Evolutionary conservation across 2,113 vertebrate genomes (phyloP).

Genomic region (Seriola dumerili): DNA sequence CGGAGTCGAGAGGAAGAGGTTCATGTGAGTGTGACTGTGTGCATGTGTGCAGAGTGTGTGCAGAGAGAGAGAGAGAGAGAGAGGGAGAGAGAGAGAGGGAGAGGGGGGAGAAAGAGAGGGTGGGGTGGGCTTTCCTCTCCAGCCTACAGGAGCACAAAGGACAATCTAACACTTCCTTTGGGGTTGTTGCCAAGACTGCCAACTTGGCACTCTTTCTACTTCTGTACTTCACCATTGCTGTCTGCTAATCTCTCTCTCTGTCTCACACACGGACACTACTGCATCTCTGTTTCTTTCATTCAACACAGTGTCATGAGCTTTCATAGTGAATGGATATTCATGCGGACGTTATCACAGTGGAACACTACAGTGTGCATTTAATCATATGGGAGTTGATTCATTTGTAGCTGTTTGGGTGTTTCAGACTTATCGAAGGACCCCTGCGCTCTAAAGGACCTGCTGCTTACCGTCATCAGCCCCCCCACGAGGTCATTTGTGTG

Average conservation of each 20-base stretch:
- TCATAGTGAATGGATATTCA: slow-evolving; percentile 6
- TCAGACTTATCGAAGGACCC: slow-evolving; percentile 20
- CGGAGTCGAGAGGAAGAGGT: slow-evolving; percentile 77
- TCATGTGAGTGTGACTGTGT: slow-evolving; percentile 68
- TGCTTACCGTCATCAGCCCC: slow-evolving; percentile 94
- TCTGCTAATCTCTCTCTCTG: slow-evolving; percentile 43
- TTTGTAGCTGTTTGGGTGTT: slow-evolving; percentile 46
- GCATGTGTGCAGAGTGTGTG: slow-evolving; percentile 41
- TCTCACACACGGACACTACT: slow-evolving; percentile 10
- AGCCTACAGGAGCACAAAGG: slow-evolving; percentile 85
- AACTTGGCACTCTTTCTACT: slow-evolving; percentile 82
- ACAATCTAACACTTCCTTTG: slow-evolving; percentile 87
- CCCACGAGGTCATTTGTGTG: slow-evolving; percentile 96
- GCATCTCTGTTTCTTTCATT: not conserved
- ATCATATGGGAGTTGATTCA: slow-evolving; percentile 35
- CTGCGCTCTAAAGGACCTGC: not conserved
- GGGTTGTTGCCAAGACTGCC: slow-evolving; percentile 84
- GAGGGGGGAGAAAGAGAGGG: slow-evolving; percentile 34
- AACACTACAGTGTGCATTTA: slow-evolving; percentile 11
- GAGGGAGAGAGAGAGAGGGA: not conserved
- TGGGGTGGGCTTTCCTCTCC: slow-evolving; percentile 80
- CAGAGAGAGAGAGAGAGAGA: slow-evolving; percentile 12
- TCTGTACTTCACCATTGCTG: slow-evolving; percentile 65
- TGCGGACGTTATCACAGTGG: slow-evolving; percentile 23
- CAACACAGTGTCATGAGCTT: not conserved